Conservation (phyloP, 2,113 vertebrate species). For the Lepidiolamprologus cunningtoni region DNA sequence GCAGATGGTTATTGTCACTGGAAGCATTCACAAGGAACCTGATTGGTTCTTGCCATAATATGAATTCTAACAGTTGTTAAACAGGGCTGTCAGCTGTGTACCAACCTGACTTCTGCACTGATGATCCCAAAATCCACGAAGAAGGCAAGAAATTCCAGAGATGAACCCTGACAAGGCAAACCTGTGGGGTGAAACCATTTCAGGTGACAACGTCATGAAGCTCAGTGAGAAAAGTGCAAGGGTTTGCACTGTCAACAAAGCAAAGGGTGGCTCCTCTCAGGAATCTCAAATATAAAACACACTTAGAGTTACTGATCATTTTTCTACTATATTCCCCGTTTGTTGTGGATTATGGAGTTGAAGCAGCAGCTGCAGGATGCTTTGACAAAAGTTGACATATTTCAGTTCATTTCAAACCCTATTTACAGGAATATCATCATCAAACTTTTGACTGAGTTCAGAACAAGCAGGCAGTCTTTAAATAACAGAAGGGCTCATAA, state of each 20-base stretch:
- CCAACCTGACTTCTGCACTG: background rate
- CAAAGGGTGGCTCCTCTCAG: background rate
- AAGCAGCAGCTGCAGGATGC: background rate
- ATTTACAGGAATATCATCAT: background rate
- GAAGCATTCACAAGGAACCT: background rate
- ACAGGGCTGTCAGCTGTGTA: background rate
- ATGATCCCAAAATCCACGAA: rapidly evolving
- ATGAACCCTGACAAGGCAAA: background rate
- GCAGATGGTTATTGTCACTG: background rate
- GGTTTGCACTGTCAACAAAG: background rate
- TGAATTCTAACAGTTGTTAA: background rate
- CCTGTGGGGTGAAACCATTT: background rate
- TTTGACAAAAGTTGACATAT: background rate
- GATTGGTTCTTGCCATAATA: background rate
- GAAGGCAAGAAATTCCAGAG: background rate
- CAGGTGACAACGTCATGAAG: background rate
- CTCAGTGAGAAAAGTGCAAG: background rate
- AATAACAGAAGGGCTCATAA: background rate
- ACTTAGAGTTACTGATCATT: background rate
- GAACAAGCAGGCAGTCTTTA: background rate
- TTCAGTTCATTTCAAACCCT: background rate
- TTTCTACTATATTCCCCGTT: background rate
- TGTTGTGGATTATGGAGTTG: background rate
- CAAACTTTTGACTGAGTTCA: background rate
- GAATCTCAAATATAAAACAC: background rate